Base-by-base conservation (phyloP, 2,113 vertebrate genomes). In the Platysteira castanea region DNA sequence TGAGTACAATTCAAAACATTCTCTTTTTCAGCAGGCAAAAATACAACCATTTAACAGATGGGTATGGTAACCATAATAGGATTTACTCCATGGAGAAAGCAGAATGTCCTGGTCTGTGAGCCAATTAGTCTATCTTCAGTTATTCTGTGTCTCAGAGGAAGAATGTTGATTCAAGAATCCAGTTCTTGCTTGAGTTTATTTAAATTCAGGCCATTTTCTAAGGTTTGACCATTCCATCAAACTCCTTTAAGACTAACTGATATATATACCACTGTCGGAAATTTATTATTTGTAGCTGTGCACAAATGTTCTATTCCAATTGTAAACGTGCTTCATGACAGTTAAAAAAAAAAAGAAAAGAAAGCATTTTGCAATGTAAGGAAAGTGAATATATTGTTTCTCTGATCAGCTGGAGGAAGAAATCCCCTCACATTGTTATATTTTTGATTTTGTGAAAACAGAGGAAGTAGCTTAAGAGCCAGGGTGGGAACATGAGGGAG, bases 61-160 rank as follows among this genome's bases (percentile, higher is more conserved):
- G 42, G 63, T 90, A 56, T 37, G 74, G 70, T 46, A 87, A 80
- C 24, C 35, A 47, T 71, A 87, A 90, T 50, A 90, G 54, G 70
- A 86, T 85, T 91, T 96, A 80, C 50, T 83, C 39, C 20, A 42
- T 41, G 59, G 42, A 95, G 74, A 77, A 91, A 79, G 61, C 49
- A 83, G 30, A 65, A 69, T 69, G 50, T 52, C 87, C 63, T 90
- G 27, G 28, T 83, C 81, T 91, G 59, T 0, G 0, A 76, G 42
- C 67, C 89, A 94, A 65, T 94, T 92, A 87, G 50, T 89, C 53
- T 77, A 26, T 83, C 46, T 77, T 61, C 37, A 88, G 84, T 92
- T 88, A 61, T 69, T 65, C 26, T 59, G 6, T 57, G 41, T 77
- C 86, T 92, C 83, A 74, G 63, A 86, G 64, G 79, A 85, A 86